These are phyloP conservation scores for Drosophila prostipennis DNA, from an alignment of 2,888 invertebrate genomes.

Conservation along the genomic window DNA sequence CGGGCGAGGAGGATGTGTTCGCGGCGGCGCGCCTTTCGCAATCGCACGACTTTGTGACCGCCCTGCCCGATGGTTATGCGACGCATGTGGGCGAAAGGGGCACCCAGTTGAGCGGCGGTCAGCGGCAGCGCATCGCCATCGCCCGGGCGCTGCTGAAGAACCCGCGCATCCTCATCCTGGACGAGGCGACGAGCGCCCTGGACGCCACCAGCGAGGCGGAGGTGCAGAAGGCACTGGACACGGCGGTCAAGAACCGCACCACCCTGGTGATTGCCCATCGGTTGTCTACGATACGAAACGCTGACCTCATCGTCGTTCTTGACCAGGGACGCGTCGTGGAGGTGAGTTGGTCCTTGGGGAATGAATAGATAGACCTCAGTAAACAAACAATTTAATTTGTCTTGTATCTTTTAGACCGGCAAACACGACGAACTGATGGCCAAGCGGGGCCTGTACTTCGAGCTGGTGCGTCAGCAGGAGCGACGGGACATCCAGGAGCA, in stretches of 20 bases:
- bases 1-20: slow-evolving; percentile 89
- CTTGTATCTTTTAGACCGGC: slow-evolving; percentile 87
- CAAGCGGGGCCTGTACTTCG: slow-evolving; percentile 93
- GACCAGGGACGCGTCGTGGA: slow-evolving; percentile 93
- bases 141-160: slow-evolving; percentile 96
- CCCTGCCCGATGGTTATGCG: slow-evolving; percentile 93
- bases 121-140: slow-evolving; percentile 97
- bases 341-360: slow-evolving; percentile 84
- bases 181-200: slow-evolving; percentile 98
- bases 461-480: slow-evolving; percentile 91
- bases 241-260: slow-evolving; percentile 92
- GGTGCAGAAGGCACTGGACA: slow-evolving; percentile 95
- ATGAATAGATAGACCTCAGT: too few species aligned
- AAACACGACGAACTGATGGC: slow-evolving; percentile 92
- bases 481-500: slow-evolving; percentile 82
- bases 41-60: slow-evolving; percentile 94
- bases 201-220: slow-evolving; percentile 96
- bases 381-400: neutral
- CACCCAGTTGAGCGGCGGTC: slow-evolving; percentile 96
- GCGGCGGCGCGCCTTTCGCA: slow-evolving; percentile 94
- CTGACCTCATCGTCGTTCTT: slow-evolving; percentile 96
- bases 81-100: slow-evolving; percentile 96
- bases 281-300: slow-evolving; percentile 95
- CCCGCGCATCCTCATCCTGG: slow-evolving; percentile 93
- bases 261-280: slow-evolving; percentile 98